A percentile compares a stretch with the other conserved stretches of the same genome.
These are phyloP conservation scores for Drosophila subpulchrella DNA, from an alignment of 1,140 invertebrate genomes.

Conservation along the genomic window DNA sequence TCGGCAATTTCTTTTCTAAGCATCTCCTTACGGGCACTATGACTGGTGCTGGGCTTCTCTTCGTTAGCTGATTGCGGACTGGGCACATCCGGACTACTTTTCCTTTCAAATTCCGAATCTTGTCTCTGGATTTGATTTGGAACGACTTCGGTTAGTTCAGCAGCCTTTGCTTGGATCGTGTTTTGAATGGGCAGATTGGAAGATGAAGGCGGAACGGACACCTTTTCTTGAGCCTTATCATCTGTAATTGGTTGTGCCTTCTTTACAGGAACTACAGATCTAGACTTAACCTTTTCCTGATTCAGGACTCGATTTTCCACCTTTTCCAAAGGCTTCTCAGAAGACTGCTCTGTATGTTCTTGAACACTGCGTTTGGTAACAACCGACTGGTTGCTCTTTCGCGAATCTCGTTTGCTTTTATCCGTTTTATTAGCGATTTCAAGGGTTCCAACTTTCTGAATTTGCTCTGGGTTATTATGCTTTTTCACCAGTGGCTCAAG, in stretches of 20 bases:
- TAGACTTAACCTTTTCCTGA: background rate
- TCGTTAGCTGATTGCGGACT: background rate
- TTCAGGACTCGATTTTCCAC: background rate
- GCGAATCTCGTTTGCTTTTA: background rate
- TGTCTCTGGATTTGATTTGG: background rate
- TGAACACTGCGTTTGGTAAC: background rate
- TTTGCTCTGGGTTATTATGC: background rate
- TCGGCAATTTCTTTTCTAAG: constrained; percentile 51
- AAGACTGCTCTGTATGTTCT: background rate
- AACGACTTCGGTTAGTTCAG: background rate
- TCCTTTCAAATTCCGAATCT: background rate
- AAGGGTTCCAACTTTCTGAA: background rate
- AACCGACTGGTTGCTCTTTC: background rate
- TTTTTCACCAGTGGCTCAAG: constrained; percentile 2
- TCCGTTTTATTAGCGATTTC: background rate
- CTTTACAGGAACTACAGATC: background rate
- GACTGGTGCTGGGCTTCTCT: constrained; percentile 59
- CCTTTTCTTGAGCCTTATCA: background rate
- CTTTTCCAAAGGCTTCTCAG: background rate
- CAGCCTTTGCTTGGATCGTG: background rate
- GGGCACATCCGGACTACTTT: background rate
- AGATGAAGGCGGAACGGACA: background rate
- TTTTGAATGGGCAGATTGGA: background rate
- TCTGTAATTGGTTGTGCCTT: background rate
- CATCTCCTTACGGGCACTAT: constrained; percentile 29